Base-by-base conservation (phyloP, 35 echinoderm and acorn worm genomes). In the Acanthaster planci region DNA sequence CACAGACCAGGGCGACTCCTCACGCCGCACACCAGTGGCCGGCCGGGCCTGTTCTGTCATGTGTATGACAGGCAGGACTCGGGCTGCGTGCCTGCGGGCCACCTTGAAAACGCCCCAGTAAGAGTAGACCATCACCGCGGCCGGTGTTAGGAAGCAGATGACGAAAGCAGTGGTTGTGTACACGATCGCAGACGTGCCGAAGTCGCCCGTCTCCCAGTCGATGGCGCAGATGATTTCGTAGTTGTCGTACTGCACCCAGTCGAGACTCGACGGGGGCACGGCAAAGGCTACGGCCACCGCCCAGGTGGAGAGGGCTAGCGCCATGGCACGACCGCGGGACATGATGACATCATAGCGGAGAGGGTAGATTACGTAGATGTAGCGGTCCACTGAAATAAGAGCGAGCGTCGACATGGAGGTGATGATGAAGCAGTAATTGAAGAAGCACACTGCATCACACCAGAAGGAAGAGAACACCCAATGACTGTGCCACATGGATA, bases 391-490 rank as follows among this genome's bases (percentile, higher is more conserved):
- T 37, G 85, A 89, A 0, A 97, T 92, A 4, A 93, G 52, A 5
- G 90, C 94, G 14, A 97, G 78, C 15, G 90, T 92, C 34, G 83
- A 84, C 94, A 97, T 97, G 53, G 94, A 97, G 14, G 92, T 90
- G 40, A 92, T 97, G 57, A 97, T 97, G 87, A 97, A 97, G 22
- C 90, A 92, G 72, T 97, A 97, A 39, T 97, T 97, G 39, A 97
- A 86, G 68, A 97, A 92, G 44, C 90, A 92, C n/a, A 89, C 94
- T 17, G 44, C 68, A 6, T 92, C 57, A 55, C 94, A 97, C 14
- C 67, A 56, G 52, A 92, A 86, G 19, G 2, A 6, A 7, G 86
- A 86, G 18, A 97, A 92, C 38, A 97, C 51, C 94, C 90, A 97
- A 19, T 51, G 15, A 56, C 90, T 78, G 6, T 55, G 77, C 87